Evolutionary conservation across 2,113 vertebrate species (phyloP), one percentile per base, ranked within the genome.

Genomic region (Tauraco erythrolophus): DNA sequence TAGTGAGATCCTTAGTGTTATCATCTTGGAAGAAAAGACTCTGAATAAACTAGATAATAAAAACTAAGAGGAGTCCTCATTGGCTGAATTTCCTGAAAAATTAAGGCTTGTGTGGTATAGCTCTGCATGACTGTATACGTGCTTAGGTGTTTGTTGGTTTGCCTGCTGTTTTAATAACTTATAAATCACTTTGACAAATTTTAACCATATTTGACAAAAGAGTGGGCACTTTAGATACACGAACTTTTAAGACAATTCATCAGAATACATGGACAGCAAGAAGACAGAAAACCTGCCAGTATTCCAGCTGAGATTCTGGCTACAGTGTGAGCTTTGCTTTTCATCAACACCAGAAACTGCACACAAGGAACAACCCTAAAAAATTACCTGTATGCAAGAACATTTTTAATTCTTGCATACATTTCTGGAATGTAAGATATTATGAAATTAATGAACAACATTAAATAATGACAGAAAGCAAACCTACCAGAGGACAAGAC

Each of bases 101-200:
- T 31, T 16, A 81, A 51, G 57, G 10, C 6, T 82, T 51, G 2
- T 51, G 35, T 23, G 27, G 8, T 50, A 54, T 7, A 74, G 21
- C 15, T 77, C 27, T 33, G 8, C 35, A 48, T 0, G 0, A 15
- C 5, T 86, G 54, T 30, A 46, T 11, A 51, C 0, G 0, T 23
- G 13, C 30, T 14, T 61, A 4, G 23, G 4, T 13, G 9, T 62
- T 85, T 70, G 15, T n/a, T 72, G 3, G 12, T 86, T 79, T 91
- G 60, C 25, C 31, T 74, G 16, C 7, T 65, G 2, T 7, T 84
- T 6, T 75, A 41, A 62, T 66, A 78, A 58, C 14, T 81, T 84
- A 39, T 16, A 46, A 62, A 79, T 58, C 18, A 71, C 25, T 62
- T 62, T 58, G 13, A 24, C 6, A 48, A 56, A 83, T 35, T 68